A percentile compares a stretch with the other conserved stretches of the same genome.
These are phyloP conservation scores for Vannuccia rotundouncinata DNA, from an alignment of 2,888 invertebrate genomes.

Conservation along the genomic window DNA sequence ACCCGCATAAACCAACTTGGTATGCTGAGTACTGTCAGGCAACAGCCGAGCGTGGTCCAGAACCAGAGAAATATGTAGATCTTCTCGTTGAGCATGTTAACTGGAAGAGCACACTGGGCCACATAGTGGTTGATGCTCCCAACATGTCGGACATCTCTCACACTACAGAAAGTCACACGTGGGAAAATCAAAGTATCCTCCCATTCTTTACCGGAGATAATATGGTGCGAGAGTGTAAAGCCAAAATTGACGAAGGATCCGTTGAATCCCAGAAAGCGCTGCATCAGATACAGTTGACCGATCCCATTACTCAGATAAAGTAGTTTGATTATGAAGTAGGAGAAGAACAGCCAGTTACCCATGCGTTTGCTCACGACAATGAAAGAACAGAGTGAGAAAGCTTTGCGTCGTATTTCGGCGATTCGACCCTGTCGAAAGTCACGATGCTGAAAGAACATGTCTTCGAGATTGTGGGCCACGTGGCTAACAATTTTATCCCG, in stretches of 20 bases:
- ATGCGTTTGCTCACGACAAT: slow-evolving; percentile 32
- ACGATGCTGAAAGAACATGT: slow-evolving; percentile 25
- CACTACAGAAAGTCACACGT: slow-evolving; percentile 35
- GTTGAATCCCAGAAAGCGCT: slow-evolving; percentile 40
- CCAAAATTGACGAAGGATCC: slow-evolving; percentile 9
- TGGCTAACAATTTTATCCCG: neutral
- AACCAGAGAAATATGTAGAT: slow-evolving; percentile 42
- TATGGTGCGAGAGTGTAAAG: neutral
- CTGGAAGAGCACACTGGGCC: slow-evolving; percentile 39
- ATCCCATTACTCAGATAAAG: slow-evolving; percentile 39
- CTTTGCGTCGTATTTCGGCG: slow-evolving; percentile 22
- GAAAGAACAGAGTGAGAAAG: neutral
- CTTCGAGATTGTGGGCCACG: neutral
- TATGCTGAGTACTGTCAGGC: slow-evolving; percentile 35
- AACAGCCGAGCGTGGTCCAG: slow-evolving; percentile 31
- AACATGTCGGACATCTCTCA: neutral
- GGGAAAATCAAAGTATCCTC: slow-evolving; percentile 36
- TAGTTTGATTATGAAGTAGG: slow-evolving; percentile 38
- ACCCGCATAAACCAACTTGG: slow-evolving; percentile 38
- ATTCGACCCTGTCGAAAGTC: neutral
- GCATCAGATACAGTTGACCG: slow-evolving; percentile 40
- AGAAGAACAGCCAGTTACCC: slow-evolving; percentile 36
- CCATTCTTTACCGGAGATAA: slow-evolving; percentile 35
- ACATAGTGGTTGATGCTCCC: neutral
- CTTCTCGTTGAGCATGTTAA: slow-evolving; percentile 41